A percentile compares a stretch with the other conserved stretches of the same genome.
Conservation (phyloP, 2,888 invertebrate species). For the Rapana venosa region DNA sequence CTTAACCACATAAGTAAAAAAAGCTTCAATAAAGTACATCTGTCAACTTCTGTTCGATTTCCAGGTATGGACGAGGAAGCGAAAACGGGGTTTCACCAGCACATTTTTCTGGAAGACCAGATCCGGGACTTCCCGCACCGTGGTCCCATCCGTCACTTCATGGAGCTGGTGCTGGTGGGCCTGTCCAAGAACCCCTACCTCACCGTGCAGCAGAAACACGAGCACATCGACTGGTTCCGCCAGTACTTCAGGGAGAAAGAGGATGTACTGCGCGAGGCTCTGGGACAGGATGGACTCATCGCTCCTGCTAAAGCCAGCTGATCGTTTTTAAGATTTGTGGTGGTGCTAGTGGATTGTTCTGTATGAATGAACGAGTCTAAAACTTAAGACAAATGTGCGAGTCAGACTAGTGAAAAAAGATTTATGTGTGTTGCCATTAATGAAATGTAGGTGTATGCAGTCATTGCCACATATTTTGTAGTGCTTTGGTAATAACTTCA, state of each 20-base stretch:
- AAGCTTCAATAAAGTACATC: too few relatives aligned
- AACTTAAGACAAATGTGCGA: too few relatives aligned
- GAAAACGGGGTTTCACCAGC: slow-evolving; percentile 91
- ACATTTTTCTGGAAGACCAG: slow-evolving; percentile 93
- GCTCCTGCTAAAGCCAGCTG: neutral
- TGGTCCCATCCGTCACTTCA: slow-evolving; percentile 96
- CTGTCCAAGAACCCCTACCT: slow-evolving; percentile 96
- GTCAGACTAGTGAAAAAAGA: too few relatives aligned
- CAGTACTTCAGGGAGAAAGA: slow-evolving; percentile 90
- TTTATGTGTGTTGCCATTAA: too few relatives aligned
- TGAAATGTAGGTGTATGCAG: too few relatives aligned
- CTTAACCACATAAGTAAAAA: too few relatives aligned
- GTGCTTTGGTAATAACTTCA: too few relatives aligned
- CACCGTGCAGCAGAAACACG: slow-evolving; percentile 90
- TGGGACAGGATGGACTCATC: slow-evolving; percentile 55
- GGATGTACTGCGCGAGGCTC: slow-evolving; percentile 79
- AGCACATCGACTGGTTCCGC: slow-evolving; percentile 94
- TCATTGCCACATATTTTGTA: too few relatives aligned
- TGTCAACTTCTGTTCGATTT: too few relatives aligned
- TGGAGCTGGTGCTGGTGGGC: slow-evolving; percentile 96
- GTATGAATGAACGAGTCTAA: too few relatives aligned
- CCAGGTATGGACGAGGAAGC: slow-evolving; percentile 80
- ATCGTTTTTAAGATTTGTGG: too few relatives aligned
- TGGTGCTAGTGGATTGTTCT: too few relatives aligned
- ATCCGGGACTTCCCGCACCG: slow-evolving; percentile 90